phyloP scores from a whole-genome alignment of 2,797 vertebrate genomes.

The Bufotes viridis region DNA sequence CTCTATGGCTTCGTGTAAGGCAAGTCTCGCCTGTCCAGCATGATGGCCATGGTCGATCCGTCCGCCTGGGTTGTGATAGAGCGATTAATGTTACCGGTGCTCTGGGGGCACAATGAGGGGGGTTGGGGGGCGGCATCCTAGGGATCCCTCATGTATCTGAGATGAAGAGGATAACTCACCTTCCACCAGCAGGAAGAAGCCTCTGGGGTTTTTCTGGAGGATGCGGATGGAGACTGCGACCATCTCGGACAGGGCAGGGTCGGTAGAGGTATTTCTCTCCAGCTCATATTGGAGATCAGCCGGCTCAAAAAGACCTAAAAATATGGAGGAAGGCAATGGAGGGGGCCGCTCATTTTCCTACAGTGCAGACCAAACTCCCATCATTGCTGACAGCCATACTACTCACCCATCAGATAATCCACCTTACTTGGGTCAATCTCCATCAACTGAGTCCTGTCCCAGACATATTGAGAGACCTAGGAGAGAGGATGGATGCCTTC shows the following conservation, averaged over 20 bases:
- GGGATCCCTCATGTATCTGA: neutral
- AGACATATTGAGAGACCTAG: slow-evolving; percentile 86
- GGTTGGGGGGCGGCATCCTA: too few relatives aligned
- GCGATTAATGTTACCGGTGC: neutral
- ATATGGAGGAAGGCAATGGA: neutral
- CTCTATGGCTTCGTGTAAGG: slow-evolving; percentile 88
- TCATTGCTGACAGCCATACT: neutral
- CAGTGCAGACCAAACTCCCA: neutral
- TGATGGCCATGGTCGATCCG: slow-evolving; percentile 96
- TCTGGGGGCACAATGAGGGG: too few relatives aligned
- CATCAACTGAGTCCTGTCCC: slow-evolving; percentile 86
- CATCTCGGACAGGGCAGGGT: slow-evolving; percentile 94
- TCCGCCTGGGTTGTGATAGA: slow-evolving; percentile 77
- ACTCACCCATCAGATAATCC: slow-evolving; percentile 91
- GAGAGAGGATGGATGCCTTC: neutral
- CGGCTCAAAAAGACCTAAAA: slow-evolving; percentile 90
- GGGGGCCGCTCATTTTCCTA: neutral
- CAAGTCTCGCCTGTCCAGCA: slow-evolving; percentile 91
- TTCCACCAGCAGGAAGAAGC: slow-evolving; percentile 93
- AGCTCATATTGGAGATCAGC: slow-evolving; percentile 86
- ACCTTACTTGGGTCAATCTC: slow-evolving; percentile 78
- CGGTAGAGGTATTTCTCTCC: slow-evolving; percentile 80
- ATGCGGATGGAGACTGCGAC: slow-evolving; percentile 87
- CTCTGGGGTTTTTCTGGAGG: slow-evolving; percentile 85
- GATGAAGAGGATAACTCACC: slow-evolving; percentile 70